Base-by-base conservation (phyloP, 2,888 invertebrate species). In the Drosophila incognita region DNA sequence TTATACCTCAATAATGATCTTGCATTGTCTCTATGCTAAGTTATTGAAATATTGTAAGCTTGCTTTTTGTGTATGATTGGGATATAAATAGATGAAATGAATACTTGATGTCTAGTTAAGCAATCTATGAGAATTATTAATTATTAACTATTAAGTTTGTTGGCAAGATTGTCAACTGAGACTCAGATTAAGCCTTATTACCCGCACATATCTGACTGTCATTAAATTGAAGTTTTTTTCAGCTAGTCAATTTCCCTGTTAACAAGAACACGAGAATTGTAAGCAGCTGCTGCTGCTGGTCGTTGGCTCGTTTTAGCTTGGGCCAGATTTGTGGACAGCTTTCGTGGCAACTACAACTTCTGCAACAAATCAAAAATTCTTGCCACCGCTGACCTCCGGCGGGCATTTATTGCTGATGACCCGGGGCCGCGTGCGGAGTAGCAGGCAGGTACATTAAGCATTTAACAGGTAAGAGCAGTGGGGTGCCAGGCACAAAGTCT, bases 321-420 rank as follows among this genome's bases (percentile, higher is more conserved):
- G 27, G 42, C 38, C 57, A 38, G 24, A 57, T 57, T 58, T 53
- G 33, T 29, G 27, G 27, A 35, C 27, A 63, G 63, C 63, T 58
- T 60, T 65, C 52, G 65, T 61, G 60, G 29, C 36, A 27, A 57
- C 40, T 21, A 31, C 40, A 29, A 40, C n/a, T 18, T 33, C 51
- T 59, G 69, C 75, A 65, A 66, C 80, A 80, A 66, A 65, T 46
- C 48, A 57, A 42, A 40, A 62, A 67, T 78, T 42, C 56, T 64
- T 61, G 76, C 56, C 70, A 52, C 49, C 29, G 60, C 60, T 75
- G 70, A 80, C 79, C 82, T 62, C 80, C 80, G 52, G 46, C 51
- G 49, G 40, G 13, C 61, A 64, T 51, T 57, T 49, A 64, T 58
- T 67, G 53, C 36, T 33, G 70, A 52, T 84, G 85, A 81, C 81